phyloP scores from a whole-genome alignment of 2,113 vertebrate species.

The Eudyptes chrysolophus region DNA sequence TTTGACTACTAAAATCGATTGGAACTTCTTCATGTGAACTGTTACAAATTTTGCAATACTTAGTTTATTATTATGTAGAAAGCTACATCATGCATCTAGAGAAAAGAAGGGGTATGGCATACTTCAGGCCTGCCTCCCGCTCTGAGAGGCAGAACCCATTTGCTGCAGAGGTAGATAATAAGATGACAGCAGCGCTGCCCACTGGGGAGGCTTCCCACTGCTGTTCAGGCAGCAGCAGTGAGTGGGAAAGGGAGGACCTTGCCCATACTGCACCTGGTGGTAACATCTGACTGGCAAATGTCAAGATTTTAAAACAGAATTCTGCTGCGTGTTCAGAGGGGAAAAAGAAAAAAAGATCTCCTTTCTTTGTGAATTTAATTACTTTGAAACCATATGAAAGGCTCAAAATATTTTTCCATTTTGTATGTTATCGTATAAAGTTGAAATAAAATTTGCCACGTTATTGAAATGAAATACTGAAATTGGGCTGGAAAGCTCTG shows the following conservation, averaged over 20 bases:
- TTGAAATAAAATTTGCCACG: background rate
- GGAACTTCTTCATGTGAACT: background rate
- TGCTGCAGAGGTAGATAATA: background rate
- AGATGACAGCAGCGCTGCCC: background rate
- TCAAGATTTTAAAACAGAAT: background rate
- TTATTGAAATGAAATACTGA: background rate
- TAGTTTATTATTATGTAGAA: background rate
- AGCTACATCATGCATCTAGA: background rate
- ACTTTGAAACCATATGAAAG: background rate
- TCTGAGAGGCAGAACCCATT: background rate
- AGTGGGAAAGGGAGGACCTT: background rate
- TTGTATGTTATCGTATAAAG: background rate
- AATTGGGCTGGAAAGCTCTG: background rate
- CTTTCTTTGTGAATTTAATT: background rate
- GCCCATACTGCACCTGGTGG: background rate
- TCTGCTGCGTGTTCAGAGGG: accelerated
- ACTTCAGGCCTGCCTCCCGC: background rate
- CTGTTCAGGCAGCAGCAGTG: background rate
- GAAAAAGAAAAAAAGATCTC: background rate
- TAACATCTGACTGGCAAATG: accelerated
- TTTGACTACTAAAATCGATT: background rate
- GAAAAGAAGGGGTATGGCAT: background rate
- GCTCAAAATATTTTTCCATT: background rate
- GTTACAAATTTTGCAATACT: background rate
- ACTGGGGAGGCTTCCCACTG: accelerated